Evolutionary conservation across 1,140 invertebrate genomes (phyloP).

Genomic region (Drosophila murphyi): DNA sequence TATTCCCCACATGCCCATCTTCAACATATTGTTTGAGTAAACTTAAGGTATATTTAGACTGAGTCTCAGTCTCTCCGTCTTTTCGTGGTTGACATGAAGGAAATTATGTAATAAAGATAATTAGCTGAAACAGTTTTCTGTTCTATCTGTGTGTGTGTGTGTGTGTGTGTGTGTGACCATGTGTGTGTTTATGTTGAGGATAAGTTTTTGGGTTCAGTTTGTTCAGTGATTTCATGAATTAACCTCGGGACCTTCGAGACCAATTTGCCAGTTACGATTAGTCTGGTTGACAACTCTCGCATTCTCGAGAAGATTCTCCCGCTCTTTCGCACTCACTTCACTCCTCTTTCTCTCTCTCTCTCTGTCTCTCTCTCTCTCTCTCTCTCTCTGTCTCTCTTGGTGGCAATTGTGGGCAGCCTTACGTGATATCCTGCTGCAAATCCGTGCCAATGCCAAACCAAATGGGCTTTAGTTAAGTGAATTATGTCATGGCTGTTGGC

Average conservation of each 20-base stretch:
- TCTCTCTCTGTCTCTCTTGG: neutral
- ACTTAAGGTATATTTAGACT: constrained; percentile 5
- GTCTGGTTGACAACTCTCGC: constrained; percentile 9
- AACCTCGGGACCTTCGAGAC: constrained; percentile 28
- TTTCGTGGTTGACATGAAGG: constrained; percentile 29
- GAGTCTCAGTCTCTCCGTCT: neutral
- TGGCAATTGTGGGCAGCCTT: constrained; percentile 31
- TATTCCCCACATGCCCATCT: neutral
- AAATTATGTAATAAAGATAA: constrained; percentile 25
- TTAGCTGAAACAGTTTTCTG: constrained; percentile 44
- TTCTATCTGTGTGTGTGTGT: constrained; percentile 5
- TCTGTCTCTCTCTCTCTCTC: no score
- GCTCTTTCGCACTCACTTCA: neutral
- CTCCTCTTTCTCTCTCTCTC: neutral
- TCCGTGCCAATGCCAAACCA: constrained; percentile 16
- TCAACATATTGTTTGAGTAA: no score
- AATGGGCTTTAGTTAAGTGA: constrained; percentile 45
- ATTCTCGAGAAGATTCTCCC: neutral
- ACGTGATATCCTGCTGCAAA: constrained; percentile 30
- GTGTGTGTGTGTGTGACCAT: neutral
- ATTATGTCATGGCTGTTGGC: constrained; percentile 37
- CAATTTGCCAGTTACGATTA: constrained; percentile 29
- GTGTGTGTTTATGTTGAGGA: constrained; percentile 2
- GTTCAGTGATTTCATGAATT: constrained; percentile 45
- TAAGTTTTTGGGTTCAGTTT: constrained; percentile 21